Conservation (phyloP, 2,797 vertebrate genomes). For the Valencia hispanica region DNA sequence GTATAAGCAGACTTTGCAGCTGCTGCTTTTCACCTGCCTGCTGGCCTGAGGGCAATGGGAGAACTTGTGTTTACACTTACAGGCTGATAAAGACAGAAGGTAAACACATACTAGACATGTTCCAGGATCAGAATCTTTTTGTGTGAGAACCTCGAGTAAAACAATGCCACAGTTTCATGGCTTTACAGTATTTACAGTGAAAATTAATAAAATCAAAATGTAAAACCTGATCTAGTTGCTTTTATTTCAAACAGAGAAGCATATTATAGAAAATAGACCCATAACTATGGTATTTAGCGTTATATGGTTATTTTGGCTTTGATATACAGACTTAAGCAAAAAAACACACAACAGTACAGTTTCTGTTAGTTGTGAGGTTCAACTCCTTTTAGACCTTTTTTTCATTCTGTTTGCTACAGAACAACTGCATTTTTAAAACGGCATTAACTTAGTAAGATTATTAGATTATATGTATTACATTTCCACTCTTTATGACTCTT, state of each 20-base stretch:
- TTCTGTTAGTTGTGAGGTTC: no score
- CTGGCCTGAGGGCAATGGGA: neutral
- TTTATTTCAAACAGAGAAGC: neutral
- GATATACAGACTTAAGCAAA: neutral
- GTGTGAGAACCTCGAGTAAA: neutral
- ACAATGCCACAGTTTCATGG: neutral
- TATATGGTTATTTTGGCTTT: no score
- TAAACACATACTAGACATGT: neutral
- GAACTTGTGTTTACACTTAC: no score
- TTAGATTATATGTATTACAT: no score
- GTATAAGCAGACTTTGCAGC: neutral
- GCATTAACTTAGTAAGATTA: neutral
- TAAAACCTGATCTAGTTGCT: neutral
- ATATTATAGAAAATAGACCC: neutral
- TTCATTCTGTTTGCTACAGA: neutral
- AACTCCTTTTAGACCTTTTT: no score
- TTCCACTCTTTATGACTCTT: neutral
- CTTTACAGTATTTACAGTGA: neutral
- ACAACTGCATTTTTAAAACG: neutral
- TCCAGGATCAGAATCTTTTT: neutral
- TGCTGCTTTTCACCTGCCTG: neutral
- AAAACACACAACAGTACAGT: no score
- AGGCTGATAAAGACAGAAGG: neutral
- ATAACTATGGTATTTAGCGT: neutral
- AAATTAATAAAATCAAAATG: neutral